Base-by-base conservation (phyloP, 2,888 invertebrate genomes). In the Nephrotoma appendiculata region DNA sequence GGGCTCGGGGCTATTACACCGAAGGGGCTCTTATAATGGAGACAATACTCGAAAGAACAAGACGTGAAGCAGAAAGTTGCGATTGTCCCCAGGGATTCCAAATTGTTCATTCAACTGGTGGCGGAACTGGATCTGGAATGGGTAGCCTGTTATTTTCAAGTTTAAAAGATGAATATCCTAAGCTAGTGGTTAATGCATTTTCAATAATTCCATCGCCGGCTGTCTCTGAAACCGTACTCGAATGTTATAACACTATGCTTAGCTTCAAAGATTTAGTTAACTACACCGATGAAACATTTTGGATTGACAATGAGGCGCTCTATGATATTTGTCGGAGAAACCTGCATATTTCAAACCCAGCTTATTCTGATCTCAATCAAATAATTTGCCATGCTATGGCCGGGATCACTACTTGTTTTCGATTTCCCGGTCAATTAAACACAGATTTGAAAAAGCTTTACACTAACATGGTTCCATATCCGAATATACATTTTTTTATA, bases 401-500 rank as follows among this genome's bases (percentile, higher is more conserved):
- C 0, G 96, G 96, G 0, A 94, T 96, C 6, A 96, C 96, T 0
- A 95, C 95, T 0, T 95, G 95, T 87, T 93, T 97, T 1, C 94
- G 97, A 7, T 98, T 97, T 93, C 97, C 97, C 97, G 71, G 71
- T 11, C 71, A 71, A 12, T 31, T 71, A 12, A 71, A 71, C 31
- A 71, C 71, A 9, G 71, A 97, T 89, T 92, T 98, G 0, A 92
- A 97, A 31, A 95, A 98, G 91, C 92, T 96, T n/a, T 96, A 96
- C 0, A 96, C 97, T 42, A 98, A 97, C 91, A 97, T 98, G 97
- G 96, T 97, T 0, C 97, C 97, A 0, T 97, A 97, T 93, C 97
- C 97, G 0, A 93, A 96, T 19, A 92, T 97, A 0, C 97, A 97
- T 90, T 97, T 97, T 92, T 96, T 97, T 90, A 96, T 97, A 93